Conservation (phyloP, 1,140 invertebrate genomes). For the Riptortus pedestris region DNA sequence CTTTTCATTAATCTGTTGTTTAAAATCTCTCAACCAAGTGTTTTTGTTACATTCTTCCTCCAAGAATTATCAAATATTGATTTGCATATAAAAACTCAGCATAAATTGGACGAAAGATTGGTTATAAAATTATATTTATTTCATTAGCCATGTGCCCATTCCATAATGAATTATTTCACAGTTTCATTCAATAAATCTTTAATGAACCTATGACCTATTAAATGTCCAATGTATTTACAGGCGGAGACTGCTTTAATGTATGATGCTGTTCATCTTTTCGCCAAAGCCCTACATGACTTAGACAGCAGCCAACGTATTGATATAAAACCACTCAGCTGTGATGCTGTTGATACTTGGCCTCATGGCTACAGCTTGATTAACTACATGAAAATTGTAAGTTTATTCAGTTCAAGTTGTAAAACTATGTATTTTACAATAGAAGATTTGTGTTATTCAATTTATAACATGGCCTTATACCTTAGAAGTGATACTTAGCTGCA, state of each 20-base stretch:
- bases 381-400: constrained; percentile 90
- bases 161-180: too few species aligned
- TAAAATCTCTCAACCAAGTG: too few species aligned
- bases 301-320: constrained; percentile 83
- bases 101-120: too few species aligned
- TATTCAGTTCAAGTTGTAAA: too few species aligned
- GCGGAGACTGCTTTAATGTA: constrained; percentile 92
- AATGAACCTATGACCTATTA: too few species aligned
- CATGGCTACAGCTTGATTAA: constrained; percentile 91
- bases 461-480: not conserved
- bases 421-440: not conserved
- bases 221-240: constrained; percentile 47
- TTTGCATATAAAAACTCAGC: too few species aligned
- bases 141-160: too few species aligned
- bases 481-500: not conserved
- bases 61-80: too few species aligned
- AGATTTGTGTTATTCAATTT: not conserved
- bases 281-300: constrained; percentile 82
- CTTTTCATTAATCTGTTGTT: too few species aligned
- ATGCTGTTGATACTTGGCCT: constrained; percentile 81
- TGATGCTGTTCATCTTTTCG: constrained; percentile 87
- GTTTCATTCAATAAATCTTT: too few species aligned
- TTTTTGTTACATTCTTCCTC: too few species aligned
- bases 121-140: too few species aligned
- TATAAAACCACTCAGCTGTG: constrained; percentile 77